Base-by-base conservation (phyloP, 2,888 invertebrate genomes). In the Crematogaster levior region DNA sequence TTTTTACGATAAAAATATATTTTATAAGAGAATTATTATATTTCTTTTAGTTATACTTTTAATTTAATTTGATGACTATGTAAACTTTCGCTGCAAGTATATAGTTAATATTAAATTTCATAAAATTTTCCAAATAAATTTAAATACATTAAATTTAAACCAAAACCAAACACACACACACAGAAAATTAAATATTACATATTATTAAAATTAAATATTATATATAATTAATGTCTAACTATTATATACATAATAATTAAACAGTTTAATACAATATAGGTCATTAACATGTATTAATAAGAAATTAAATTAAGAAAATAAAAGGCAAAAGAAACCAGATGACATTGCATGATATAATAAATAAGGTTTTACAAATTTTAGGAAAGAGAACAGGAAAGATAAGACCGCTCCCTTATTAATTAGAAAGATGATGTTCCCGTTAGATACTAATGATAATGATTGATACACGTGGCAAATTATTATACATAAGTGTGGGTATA, bases 381-480 rank as follows among this genome's bases (percentile, higher is more conserved):
- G n/a, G n/a, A n/a, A n/a, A n/a, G n/a, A n/a, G n/a, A n/a, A n/a
- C n/a, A n/a, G n/a, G n/a, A 72, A 40, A 56, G 21, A 37, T n/a
- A 4, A 30, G 30, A 43, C 40, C 1, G 24, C 58, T 40, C 72
- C 12, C 30, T 18, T 30, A 18, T 40, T 61, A 48, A 34, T 37
- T 58, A 58, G 60, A 68, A 56, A 79, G 80, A 84, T 81, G 75
- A 85, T 84, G 81, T 82, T 82, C 27, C 60, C 74, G 81, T 81
- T 30, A 34, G 9, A 74, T 75, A 84, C 73, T 61, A 60, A 40
- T 46, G 82, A 72, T 84, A 73, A 77, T 66, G 46, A 34, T 43
- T 18, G 70, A 30, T 27, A 61, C 86, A 75, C 81, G 88, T 88
- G 82, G 79, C 88, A 21, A 40, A 40, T 83, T 86, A 21, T 68